phyloP scores from a whole-genome alignment of 2,888 invertebrate species.

The Antheraea assamensis region DNA sequence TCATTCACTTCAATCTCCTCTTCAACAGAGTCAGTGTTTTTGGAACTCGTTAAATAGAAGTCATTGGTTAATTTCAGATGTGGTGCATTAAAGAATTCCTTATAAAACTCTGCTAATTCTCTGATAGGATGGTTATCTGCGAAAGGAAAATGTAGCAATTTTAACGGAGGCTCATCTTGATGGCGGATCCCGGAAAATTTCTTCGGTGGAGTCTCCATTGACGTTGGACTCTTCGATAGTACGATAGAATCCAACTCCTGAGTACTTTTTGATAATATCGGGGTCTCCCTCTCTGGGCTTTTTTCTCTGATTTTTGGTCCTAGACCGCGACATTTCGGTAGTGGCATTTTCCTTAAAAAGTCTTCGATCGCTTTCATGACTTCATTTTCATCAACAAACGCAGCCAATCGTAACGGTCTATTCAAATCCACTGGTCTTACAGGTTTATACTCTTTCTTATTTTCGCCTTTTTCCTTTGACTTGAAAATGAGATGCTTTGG shows the following conservation, averaged over 20 bases:
- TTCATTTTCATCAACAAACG: slow-evolving; percentile 85
- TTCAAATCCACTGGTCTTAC: slow-evolving; percentile 83
- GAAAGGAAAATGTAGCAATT: slow-evolving; percentile 88
- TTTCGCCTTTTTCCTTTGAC: slow-evolving; percentile 83
- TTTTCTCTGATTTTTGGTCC: slow-evolving; percentile 53
- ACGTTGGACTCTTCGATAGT: slow-evolving; percentile 66
- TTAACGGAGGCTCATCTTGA: slow-evolving; percentile 85
- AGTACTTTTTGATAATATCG: slow-evolving; percentile 59
- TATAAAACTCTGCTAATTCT: slow-evolving; percentile 90
- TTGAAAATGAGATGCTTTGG: slow-evolving; percentile 84
- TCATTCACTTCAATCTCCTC: slow-evolving; percentile 54
- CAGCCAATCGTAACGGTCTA: slow-evolving; percentile 88
- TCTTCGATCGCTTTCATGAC: slow-evolving; percentile 62
- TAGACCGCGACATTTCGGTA: slow-evolving; percentile 50
- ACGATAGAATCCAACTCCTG: slow-evolving; percentile 58
- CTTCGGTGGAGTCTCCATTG: slow-evolving; percentile 69
- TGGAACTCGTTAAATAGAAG: slow-evolving; percentile 35
- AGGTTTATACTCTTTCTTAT: slow-evolving; percentile 55
- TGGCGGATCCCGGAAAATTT: slow-evolving; percentile 70
- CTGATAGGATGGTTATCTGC: slow-evolving; percentile 87
- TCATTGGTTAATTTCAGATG: slow-evolving; percentile 66
- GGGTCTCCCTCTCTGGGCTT: slow-evolving; percentile 37
- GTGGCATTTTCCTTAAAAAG: slow-evolving; percentile 63
- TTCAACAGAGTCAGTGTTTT: slow-evolving; percentile 47
- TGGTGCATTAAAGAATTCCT: slow-evolving; percentile 89